phyloP scores from a whole-genome alignment of 2,797 vertebrate genomes.

The Limosa lapponica region DNA sequence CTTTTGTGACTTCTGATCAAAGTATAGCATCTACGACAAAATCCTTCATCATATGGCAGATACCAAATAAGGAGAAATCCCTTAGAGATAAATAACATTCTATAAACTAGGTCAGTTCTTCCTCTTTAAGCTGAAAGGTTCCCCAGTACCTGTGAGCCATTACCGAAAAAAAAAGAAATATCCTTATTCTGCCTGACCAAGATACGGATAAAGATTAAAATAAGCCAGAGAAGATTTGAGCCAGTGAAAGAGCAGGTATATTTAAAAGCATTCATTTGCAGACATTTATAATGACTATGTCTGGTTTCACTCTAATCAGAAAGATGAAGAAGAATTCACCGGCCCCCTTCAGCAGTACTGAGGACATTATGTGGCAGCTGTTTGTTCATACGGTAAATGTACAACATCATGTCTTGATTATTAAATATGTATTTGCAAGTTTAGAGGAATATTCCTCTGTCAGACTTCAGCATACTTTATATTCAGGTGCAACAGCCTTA shows the following conservation, averaged over 20 bases:
- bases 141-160: not conserved
- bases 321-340: slow-evolving; percentile 34
- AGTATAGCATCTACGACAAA: not conserved
- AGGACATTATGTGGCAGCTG: slow-evolving; percentile 42
- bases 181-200: slow-evolving; percentile 35
- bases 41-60: not conserved
- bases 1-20: slow-evolving; percentile 27
- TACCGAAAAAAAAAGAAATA: not conserved
- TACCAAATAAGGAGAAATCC: not conserved
- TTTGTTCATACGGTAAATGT: slow-evolving; percentile 50
- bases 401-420: slow-evolving; percentile 40
- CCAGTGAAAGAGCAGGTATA: slow-evolving; percentile 1
- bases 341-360: slow-evolving; percentile 29
- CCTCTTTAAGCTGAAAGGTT: not conserved
- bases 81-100: slow-evolving; percentile 18
- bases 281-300: slow-evolving; percentile 49
- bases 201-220: slow-evolving; percentile 49
- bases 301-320: slow-evolving; percentile 48
- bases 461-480: slow-evolving; percentile 51
- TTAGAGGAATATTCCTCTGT: slow-evolving; percentile 56
- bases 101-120: slow-evolving; percentile 56
- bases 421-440: slow-evolving; percentile 51
- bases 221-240: slow-evolving; percentile 18
- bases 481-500: slow-evolving; percentile 64
- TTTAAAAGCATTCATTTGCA: slow-evolving; percentile 59